Evolutionary conservation across 2,888 invertebrate genomes (phyloP), one percentile per base, ranked within the genome.

Genomic region (Scaeva pyrastri): DNA sequence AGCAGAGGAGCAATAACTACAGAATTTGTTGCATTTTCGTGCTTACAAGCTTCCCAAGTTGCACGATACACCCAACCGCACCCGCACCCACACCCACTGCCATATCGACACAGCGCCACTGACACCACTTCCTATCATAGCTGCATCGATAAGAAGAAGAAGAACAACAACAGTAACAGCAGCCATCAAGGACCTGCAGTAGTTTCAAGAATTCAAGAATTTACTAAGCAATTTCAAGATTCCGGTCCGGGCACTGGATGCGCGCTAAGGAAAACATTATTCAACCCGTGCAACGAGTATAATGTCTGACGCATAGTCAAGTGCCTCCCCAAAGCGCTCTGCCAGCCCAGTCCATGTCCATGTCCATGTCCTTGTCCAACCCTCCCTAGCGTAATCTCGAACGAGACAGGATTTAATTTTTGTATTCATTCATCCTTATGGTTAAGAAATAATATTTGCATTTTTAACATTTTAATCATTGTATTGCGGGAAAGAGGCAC

Each of bases 391-490:
- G 36, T 21, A 52, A 68, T 68, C 19, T 39, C 21, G n/a, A 68
- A 52, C 19, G 36, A 66, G 31, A 36, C 68, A 52, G 21, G 39
- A 68, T 52, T 60, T 60, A 39, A 66, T n/a, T 39, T 68, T n/a
- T 52, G 14, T 39, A 36, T 52, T 68, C 41, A 31, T 68, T n/a
- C n/a, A 52, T 52, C 23, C 39, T 68, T 10, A 31, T 5, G 48
- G 19, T 0, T 31, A 36, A n/a, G n/a, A 52, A 68, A 68, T 68
- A 68, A 52, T 68, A 52, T 80, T 85, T 81, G 68, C 76, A 81
- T 85, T 85, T 85, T 85, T 85, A 81, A 81, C 81, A 73, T 81
- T 85, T 81, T 81, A 85, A 85, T 85, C 85, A 85, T 76, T 81
- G 81, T 75, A 39, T 56, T 26, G n/a, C 31, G 21, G 56, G 10